Conservation (phyloP, 2,797 vertebrate species). For the Podarcis lilfordi region DNA sequence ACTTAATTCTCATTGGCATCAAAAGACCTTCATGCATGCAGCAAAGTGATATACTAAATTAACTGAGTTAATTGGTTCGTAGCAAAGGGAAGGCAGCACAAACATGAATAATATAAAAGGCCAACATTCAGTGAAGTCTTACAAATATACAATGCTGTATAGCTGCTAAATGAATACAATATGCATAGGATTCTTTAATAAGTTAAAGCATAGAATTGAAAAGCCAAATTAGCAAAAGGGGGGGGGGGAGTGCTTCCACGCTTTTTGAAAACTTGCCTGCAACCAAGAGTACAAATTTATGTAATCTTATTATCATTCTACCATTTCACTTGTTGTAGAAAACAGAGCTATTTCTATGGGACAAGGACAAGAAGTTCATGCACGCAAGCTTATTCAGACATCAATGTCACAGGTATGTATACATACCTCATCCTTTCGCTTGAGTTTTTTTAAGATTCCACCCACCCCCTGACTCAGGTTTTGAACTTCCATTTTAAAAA, state of each 20-base stretch:
- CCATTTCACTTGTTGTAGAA: conserved; percentile 68
- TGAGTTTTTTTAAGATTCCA: not conserved
- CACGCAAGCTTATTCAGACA: conserved; percentile 81
- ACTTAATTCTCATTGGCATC: not conserved
- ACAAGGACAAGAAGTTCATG: conserved; percentile 88
- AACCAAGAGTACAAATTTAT: not conserved
- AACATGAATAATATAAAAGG: not conserved
- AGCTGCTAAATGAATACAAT: not conserved
- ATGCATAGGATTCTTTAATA: not conserved
- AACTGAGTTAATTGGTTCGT: no score
- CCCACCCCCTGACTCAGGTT: not conserved
- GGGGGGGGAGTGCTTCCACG: not conserved
- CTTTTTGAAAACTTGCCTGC: conserved; percentile 11
- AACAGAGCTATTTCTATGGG: conserved; percentile 87
- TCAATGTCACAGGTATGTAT: conserved; percentile 81
- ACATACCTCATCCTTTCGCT: not conserved
- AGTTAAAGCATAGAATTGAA: not conserved
- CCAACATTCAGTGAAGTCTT: not conserved
- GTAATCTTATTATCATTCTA: not conserved
- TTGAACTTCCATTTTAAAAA: conserved; percentile 4
- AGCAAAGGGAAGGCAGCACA: not conserved
- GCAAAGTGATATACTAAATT: not conserved
- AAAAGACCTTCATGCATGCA: not conserved
- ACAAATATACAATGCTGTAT: not conserved
- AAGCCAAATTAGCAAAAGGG: not conserved